Evolutionary conservation across 92 coral and sea anemone genomes (phyloP).

Genomic region (Zoanthus gigantus): DNA sequence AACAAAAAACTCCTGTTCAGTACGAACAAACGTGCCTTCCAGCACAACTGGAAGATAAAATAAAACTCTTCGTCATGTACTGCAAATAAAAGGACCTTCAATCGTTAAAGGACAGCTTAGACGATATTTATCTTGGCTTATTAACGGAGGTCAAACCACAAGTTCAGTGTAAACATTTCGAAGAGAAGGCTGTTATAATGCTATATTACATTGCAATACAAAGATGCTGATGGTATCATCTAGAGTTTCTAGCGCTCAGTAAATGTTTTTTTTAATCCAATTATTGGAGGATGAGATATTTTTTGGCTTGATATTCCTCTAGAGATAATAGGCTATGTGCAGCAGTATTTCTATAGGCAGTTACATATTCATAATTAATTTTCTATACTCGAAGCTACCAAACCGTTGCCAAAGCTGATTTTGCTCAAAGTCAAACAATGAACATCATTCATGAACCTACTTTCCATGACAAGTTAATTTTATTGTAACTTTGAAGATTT

Average conservation of each 20-base stretch:
- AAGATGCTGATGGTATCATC: too few species aligned
- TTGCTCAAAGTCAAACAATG: background rate
- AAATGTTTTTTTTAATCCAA: background rate
- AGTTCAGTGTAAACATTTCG: too few species aligned
- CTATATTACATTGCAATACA: too few species aligned
- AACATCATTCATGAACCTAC: background rate
- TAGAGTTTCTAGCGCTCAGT: background rate
- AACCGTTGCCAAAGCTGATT: background rate
- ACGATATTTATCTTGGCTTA: background rate
- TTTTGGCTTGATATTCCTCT: background rate
- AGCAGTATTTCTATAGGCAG: too few species aligned
- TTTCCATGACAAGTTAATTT: too few species aligned
- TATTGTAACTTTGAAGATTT: background rate
- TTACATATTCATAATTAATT: too few species aligned
- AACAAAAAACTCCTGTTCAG: background rate
- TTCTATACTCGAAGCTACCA: too few species aligned
- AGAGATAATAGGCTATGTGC: background rate
- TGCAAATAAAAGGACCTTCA: background rate
- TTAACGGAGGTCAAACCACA: background rate
- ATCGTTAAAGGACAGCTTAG: background rate
- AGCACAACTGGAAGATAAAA: background rate
- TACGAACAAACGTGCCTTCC: background rate
- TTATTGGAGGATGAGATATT: background rate
- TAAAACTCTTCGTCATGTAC: background rate
- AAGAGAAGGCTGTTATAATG: too few species aligned